phyloP scores from a whole-genome alignment of 2,113 vertebrate genomes.

The Atractosteus spatula region DNA sequence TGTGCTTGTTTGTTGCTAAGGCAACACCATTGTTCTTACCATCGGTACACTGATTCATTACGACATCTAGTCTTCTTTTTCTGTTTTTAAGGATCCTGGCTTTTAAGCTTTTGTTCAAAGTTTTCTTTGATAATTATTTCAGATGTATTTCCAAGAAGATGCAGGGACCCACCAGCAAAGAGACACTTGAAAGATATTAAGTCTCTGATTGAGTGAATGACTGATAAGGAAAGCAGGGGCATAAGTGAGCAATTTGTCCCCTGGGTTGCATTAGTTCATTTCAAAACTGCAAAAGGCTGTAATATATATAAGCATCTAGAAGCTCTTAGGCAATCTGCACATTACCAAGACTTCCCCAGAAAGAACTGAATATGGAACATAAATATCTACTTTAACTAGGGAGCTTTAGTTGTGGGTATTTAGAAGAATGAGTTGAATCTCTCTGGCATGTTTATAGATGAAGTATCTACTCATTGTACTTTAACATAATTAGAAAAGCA shows the following conservation, averaged over 20 bases:
- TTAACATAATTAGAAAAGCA: too few species aligned
- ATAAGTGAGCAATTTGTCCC: neutral
- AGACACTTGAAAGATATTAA: neutral
- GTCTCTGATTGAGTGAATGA: neutral
- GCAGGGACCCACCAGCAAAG: neutral
- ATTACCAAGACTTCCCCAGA: too few species aligned
- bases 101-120: neutral
- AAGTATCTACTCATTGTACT: too few species aligned
- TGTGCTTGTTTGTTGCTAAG: slow-evolving; percentile 17
- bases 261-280: neutral
- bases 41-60: neutral
- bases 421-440: too few species aligned
- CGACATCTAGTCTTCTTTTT: neutral
- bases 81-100: neutral
- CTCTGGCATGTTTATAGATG: too few species aligned
- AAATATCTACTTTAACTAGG: neutral
- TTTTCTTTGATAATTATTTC: neutral
- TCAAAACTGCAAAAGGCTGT: neutral
- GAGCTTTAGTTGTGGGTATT: neutral
- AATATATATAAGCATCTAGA: neutral
- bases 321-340: too few species aligned
- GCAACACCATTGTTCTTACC: slow-evolving; percentile 1
- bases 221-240: neutral
- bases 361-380: neutral
- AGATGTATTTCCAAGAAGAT: neutral